These are phyloP conservation scores for Aythya baeri DNA, from an alignment of 2,113 vertebrate species.

Conservation along the genomic window DNA sequence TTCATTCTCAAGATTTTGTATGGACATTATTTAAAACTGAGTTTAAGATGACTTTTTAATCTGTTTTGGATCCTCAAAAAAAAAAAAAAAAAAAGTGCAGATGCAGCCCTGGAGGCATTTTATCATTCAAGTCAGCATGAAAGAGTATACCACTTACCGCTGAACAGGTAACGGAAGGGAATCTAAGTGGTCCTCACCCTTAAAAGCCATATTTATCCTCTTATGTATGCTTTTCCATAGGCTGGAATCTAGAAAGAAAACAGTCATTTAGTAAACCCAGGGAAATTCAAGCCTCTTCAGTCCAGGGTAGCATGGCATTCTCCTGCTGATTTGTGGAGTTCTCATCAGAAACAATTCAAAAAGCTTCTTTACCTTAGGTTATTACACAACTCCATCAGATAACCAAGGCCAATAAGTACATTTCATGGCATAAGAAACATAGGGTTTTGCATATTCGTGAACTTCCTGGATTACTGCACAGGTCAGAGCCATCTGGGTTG, in stretches of 20 bases:
- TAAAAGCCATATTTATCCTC: constrained; percentile 83
- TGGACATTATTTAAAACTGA: not conserved
- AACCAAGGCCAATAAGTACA: not conserved
- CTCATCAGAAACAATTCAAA: not conserved
- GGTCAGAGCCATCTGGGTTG: not conserved
- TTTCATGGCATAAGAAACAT: not conserved
- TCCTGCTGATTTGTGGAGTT: not conserved
- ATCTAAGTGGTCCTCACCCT: constrained; percentile 78
- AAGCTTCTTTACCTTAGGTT: not conserved
- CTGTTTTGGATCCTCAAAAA: not conserved
- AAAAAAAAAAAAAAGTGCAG: not conserved
- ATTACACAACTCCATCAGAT: not conserved
- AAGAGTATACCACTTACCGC: constrained; percentile 77
- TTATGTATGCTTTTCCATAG: not conserved
- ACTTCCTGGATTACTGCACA: not conserved
- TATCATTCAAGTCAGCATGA: not conserved
- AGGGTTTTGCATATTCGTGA: not conserved
- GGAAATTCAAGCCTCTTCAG: not conserved
- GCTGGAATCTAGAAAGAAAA: constrained; percentile 61
- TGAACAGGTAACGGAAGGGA: constrained; percentile 81
- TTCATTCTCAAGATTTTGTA: not conserved
- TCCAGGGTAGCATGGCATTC: not conserved
- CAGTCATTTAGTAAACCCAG: not conserved
- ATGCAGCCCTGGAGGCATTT: not conserved
- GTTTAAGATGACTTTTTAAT: not conserved